Evolutionary conservation across 2,797 vertebrate species (phyloP).

Genomic region (Tarsius wallacei): DNA sequence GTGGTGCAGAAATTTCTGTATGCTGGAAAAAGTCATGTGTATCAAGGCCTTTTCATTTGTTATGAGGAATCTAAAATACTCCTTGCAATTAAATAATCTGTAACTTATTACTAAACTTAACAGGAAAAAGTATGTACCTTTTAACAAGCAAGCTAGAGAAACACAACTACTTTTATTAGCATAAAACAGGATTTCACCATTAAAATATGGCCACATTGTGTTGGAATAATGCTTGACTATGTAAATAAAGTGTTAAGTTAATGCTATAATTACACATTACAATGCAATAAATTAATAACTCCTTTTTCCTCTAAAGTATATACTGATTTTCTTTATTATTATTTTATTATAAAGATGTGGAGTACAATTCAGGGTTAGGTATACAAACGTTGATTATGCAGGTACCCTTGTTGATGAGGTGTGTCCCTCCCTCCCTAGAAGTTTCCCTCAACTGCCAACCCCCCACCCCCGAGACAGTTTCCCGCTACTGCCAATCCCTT

Average conservation of each 20-base stretch:
- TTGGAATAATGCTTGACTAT: background rate
- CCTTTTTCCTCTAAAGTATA: background rate
- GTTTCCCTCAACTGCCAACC: too few relatives aligned
- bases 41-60: background rate
- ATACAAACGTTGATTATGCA: too few relatives aligned
- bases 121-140: background rate
- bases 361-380: too few relatives aligned
- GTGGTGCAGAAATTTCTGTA: background rate
- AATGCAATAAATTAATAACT: background rate
- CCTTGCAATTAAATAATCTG: background rate
- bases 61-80: background rate
- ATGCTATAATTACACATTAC: background rate
- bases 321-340: too few relatives aligned
- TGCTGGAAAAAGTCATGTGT: background rate
- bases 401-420: too few relatives aligned
- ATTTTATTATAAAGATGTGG: too few relatives aligned
- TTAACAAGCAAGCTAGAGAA: background rate
- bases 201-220: background rate
- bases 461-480: too few relatives aligned
- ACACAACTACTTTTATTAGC: background rate
- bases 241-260: background rate
- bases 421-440: too few relatives aligned
- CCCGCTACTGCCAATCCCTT: too few relatives aligned
- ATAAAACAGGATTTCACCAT: background rate
- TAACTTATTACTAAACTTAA: background rate